phyloP scores from a whole-genome alignment of 2,113 vertebrate genomes.

The Lophotis ruficrista region DNA sequence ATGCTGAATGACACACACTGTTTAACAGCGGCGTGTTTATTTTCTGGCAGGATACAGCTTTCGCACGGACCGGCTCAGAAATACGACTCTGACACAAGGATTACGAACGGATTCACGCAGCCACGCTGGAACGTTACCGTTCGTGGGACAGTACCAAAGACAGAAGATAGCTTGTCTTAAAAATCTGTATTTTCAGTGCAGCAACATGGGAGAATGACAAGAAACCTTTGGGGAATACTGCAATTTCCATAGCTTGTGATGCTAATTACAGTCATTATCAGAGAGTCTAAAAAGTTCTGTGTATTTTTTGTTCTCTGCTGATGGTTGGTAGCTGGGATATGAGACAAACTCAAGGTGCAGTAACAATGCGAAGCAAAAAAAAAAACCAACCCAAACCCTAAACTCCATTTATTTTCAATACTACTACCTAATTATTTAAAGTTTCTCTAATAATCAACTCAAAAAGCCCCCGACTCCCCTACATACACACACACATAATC shows the following conservation, averaged over 20 bases:
- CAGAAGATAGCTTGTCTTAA: slow-evolving; percentile 27
- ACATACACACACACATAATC: neutral
- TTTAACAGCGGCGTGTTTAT: neutral
- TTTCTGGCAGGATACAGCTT: slow-evolving; percentile 19
- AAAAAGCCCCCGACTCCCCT: neutral
- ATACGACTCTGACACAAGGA: neutral
- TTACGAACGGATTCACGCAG: neutral
- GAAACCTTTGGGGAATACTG: slow-evolving; percentile 50
- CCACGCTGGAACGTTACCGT: neutral
- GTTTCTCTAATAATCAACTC: neutral
- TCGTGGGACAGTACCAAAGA: neutral
- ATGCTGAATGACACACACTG: neutral
- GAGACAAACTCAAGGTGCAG: neutral
- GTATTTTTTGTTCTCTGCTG: slow-evolving; percentile 7
- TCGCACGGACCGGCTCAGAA: neutral
- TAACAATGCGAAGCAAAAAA: neutral
- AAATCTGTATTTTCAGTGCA: neutral
- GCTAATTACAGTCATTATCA: slow-evolving; percentile 70
- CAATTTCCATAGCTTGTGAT: slow-evolving; percentile 62
- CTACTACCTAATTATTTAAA: neutral
- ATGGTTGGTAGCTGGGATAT: neutral
- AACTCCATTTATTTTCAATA: neutral
- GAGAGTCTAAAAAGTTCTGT: slow-evolving; percentile 14
- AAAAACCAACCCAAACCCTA: neutral
- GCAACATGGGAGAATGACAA: neutral